Evolutionary conservation across 2,797 vertebrate species (phyloP).

Genomic region (Champsocephalus esox): DNA sequence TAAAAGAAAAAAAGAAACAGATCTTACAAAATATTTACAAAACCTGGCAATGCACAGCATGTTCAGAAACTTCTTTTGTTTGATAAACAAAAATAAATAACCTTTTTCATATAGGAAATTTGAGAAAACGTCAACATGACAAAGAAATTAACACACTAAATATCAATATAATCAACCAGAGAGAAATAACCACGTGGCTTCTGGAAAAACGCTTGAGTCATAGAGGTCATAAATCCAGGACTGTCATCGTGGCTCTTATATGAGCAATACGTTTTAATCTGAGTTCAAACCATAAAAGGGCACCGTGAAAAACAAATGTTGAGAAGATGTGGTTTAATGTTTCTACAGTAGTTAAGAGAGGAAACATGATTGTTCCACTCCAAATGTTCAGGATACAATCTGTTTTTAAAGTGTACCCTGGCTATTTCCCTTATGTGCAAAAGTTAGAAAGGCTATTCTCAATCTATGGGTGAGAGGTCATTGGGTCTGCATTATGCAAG

Average conservation of each 20-base stretch:
- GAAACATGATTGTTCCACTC: conserved; percentile 18
- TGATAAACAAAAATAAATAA: conserved; percentile 89
- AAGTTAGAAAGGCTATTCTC: conserved; percentile 33
- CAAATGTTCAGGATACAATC: not conserved
- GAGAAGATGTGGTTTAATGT: not conserved
- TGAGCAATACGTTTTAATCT: conserved; percentile 20
- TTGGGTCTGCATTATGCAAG: not conserved
- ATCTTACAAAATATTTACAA: conserved; percentile 88
- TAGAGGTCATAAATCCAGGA: conserved; percentile 47
- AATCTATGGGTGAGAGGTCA: not conserved
- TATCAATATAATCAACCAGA: conserved; percentile 61
- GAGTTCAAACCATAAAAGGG: conserved; percentile 33
- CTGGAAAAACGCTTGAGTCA: conserved; percentile 37
- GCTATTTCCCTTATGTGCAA: conserved; percentile 35
- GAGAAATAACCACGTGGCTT: conserved; percentile 42
- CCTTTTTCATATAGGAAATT: conserved; percentile 79
- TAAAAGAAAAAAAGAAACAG: conserved; percentile 40
- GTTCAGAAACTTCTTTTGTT: conserved; percentile 81
- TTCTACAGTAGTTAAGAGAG: not conserved
- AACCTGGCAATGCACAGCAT: conserved; percentile 89
- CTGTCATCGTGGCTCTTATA: conserved; percentile 45
- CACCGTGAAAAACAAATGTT: conserved; percentile 20
- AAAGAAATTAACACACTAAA: conserved; percentile 66
- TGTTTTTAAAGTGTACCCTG: not conserved
- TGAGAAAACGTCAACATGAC: conserved; percentile 73